phyloP scores from a whole-genome alignment of 2,113 vertebrate species.

The Clarias magur region DNA sequence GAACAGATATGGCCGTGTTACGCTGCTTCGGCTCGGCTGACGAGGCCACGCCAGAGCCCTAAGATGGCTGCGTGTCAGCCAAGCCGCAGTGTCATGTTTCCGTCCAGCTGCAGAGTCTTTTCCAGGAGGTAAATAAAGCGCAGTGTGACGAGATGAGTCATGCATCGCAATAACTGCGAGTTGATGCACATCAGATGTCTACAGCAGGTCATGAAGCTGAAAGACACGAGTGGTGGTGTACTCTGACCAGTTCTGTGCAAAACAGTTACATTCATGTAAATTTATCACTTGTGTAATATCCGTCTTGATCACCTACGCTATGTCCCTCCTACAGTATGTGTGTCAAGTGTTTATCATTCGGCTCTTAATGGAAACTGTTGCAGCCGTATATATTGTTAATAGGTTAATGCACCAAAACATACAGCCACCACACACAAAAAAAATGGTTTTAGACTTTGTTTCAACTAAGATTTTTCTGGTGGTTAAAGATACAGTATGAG shows the following conservation, averaged over 20 bases:
- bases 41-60: slow-evolving; percentile 4
- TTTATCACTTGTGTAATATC: too few species aligned
- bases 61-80: slow-evolving; percentile 26
- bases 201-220: not conserved
- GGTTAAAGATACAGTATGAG: not conserved
- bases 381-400: not conserved
- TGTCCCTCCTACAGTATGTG: not conserved
- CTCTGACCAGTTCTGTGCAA: not conserved
- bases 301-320: not conserved
- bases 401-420: not conserved
- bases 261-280: not conserved
- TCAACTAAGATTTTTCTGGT: not conserved
- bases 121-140: slow-evolving; percentile 33
- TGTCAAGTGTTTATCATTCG: not conserved
- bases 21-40: not conserved
- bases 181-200: slow-evolving; percentile 26
- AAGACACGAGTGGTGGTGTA: not conserved
- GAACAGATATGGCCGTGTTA: slow-evolving; percentile 14
- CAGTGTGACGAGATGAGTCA: slow-evolving; percentile 37
- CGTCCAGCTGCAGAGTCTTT: slow-evolving; percentile 34
- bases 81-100: slow-evolving; percentile 35
- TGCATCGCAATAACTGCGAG: slow-evolving; percentile 28
- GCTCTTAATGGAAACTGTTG: too few species aligned
- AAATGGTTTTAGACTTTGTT: too few species aligned
- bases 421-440: not conserved